phyloP scores from a whole-genome alignment of 2,113 vertebrate species.

The Oriolus oriolus region DNA sequence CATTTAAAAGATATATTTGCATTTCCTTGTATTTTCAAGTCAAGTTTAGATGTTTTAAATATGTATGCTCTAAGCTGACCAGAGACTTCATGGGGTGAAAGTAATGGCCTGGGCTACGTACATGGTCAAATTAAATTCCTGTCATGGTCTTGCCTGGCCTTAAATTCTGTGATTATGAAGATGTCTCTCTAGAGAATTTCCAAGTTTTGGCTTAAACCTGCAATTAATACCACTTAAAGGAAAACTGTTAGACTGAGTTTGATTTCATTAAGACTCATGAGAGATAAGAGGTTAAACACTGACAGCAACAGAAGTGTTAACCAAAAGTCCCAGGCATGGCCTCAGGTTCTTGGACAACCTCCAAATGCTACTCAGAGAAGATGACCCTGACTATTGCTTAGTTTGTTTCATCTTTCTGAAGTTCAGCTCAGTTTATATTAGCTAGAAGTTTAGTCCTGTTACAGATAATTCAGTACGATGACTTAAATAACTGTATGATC shows the following conservation, averaged over 20 bases:
- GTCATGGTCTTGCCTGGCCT: neutral
- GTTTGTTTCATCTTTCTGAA: neutral
- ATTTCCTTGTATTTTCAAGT: neutral
- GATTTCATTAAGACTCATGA: neutral
- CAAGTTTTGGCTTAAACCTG: neutral
- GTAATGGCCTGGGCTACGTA: neutral
- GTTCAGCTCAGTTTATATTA: neutral
- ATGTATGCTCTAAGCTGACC: fast-evolving
- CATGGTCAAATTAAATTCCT: neutral
- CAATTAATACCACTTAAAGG: neutral
- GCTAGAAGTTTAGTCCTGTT: neutral
- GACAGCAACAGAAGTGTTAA: neutral
- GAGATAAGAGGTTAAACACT: neutral
- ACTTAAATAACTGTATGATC: neutral
- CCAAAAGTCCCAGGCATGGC: neutral
- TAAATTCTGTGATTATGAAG: neutral
- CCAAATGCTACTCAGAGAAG: conserved; percentile 13
- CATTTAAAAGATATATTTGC: neutral
- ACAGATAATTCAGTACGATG: neutral
- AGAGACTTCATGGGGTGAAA: neutral
- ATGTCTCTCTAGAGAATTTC: neutral
- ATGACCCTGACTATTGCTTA: neutral
- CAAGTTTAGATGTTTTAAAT: neutral
- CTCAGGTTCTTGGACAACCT: neutral
- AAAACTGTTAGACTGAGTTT: neutral